Percentiles rank a stretch among this genome's conserved stretches.
Evolutionary conservation across 2,113 vertebrate species (phyloP).

Genomic region (Mandrillus leucophaeus): DNA sequence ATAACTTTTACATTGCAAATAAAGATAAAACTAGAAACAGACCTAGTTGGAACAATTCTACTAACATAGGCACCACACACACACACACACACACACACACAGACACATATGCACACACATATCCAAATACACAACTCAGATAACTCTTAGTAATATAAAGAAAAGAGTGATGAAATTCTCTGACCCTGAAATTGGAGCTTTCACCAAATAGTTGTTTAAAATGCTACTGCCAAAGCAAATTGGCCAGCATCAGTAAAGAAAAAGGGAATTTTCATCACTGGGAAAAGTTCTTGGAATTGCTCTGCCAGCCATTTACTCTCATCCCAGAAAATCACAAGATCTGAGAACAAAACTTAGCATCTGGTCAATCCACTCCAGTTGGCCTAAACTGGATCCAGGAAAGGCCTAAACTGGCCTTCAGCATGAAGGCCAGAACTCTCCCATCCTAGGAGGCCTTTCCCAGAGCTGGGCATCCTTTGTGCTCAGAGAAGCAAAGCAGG

Average conservation of each 20-base stretch:
- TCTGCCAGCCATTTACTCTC: slow-evolving; percentile 35
- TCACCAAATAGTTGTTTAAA: neutral
- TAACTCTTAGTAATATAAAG: neutral
- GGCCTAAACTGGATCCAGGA: neutral
- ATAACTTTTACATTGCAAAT: neutral
- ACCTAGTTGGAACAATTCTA: neutral
- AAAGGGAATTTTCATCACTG: neutral
- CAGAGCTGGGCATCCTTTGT: neutral
- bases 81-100: neutral
- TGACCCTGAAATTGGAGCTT: neutral
- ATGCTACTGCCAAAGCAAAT: neutral
- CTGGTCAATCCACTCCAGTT: neutral
- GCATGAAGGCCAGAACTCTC: neutral
- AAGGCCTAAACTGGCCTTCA: neutral
- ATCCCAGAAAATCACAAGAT: slow-evolving; percentile 63
- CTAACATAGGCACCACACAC: neutral
- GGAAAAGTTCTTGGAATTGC: slow-evolving; percentile 19
- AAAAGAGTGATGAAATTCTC: slow-evolving; percentile 38
- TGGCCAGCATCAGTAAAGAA: slow-evolving; percentile 52
- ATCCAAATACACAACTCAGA: neutral
- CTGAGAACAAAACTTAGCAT: slow-evolving; percentile 39
- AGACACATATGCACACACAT: no score
- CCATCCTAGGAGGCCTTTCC: neutral
- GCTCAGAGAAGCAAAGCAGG: neutral
- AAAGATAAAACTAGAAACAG: neutral